phyloP scores from a whole-genome alignment of 2,888 invertebrate species.

The Deroplatys truncata region DNA sequence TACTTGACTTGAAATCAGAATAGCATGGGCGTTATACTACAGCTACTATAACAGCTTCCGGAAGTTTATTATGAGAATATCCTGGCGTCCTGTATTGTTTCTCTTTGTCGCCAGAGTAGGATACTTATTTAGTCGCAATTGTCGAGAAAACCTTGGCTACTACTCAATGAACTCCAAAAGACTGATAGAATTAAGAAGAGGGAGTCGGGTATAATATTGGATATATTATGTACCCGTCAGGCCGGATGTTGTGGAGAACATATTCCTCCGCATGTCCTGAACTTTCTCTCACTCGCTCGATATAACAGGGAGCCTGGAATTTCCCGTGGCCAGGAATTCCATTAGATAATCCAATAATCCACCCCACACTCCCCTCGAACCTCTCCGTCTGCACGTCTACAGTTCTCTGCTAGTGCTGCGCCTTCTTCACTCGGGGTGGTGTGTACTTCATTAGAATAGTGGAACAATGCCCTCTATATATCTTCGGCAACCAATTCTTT shows the following conservation, averaged over 20 bases:
- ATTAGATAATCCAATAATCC: constrained; percentile 10
- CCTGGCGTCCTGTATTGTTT: too few relatives aligned
- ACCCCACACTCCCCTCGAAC: background rate
- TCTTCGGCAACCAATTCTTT: background rate
- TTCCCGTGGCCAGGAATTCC: background rate
- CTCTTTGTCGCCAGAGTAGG: too few relatives aligned
- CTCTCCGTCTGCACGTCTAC: background rate
- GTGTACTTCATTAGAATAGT: background rate
- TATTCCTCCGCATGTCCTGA: background rate
- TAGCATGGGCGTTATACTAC: too few relatives aligned
- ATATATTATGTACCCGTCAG: background rate
- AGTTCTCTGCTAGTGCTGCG: background rate
- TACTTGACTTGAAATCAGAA: too few relatives aligned
- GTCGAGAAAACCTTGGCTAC: too few relatives aligned
- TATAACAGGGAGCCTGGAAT: background rate
- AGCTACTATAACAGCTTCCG: too few relatives aligned
- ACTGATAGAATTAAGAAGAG: background rate
- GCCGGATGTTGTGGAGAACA: background rate
- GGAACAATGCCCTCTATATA: background rate
- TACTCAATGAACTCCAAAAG: too few relatives aligned
- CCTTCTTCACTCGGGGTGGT: background rate
- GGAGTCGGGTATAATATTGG: background rate
- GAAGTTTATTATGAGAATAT: too few relatives aligned
- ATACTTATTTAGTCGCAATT: too few relatives aligned
- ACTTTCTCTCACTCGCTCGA: background rate